phyloP scores from a whole-genome alignment of 2,113 vertebrate genomes.

The Camelus bactrianus region DNA sequence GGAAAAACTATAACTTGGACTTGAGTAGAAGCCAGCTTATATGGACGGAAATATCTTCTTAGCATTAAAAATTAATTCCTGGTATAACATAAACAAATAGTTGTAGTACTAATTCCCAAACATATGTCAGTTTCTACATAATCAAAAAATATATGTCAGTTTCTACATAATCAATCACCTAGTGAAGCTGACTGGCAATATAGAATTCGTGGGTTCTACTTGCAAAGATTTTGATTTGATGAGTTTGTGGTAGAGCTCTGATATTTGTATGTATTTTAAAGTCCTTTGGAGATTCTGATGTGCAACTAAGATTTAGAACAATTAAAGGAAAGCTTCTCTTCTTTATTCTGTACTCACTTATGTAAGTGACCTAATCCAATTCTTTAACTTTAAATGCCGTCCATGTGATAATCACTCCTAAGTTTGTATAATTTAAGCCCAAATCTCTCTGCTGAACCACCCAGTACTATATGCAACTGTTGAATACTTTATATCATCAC shows the following conservation, averaged over 20 bases:
- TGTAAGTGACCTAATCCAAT: neutral
- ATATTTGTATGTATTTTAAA: neutral
- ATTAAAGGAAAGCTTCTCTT: neutral
- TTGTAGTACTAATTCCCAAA: neutral
- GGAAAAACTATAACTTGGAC: neutral
- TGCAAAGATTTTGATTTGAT: neutral
- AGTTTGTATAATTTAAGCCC: neutral
- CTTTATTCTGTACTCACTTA: neutral
- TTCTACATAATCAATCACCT: neutral
- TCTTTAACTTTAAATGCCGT: neutral
- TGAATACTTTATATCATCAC: neutral
- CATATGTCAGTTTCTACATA: neutral
- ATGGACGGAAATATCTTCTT: neutral
- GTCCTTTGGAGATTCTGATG: neutral
- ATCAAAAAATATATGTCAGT: neutral
- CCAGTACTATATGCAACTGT: neutral
- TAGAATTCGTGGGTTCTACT: neutral
- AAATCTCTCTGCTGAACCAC: neutral
- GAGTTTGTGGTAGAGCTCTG: neutral
- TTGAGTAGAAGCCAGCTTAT: neutral
- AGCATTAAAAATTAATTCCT: neutral
- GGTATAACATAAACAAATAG: neutral
- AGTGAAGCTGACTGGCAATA: neutral
- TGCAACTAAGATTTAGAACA: neutral
- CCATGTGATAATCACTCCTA: neutral